Conservation (phyloP, 2,113 vertebrate genomes). For the Tachuris rubrigastra region DNA sequence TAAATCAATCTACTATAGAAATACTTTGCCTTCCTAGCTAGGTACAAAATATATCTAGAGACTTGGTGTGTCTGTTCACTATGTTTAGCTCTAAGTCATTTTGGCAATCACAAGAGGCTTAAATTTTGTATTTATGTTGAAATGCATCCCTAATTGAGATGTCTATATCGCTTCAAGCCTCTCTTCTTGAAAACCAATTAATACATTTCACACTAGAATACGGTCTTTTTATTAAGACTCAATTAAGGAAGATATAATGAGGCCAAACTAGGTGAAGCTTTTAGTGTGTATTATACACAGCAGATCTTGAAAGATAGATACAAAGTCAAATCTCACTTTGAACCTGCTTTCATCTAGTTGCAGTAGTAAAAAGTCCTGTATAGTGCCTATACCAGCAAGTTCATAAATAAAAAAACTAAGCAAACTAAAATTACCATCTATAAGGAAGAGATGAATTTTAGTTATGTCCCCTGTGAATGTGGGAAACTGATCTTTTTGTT, state of each 20-base stretch:
- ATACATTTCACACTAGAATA: constrained; percentile 39
- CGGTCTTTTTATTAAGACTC: constrained; percentile 50
- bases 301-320: constrained; percentile 43
- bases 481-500: constrained; percentile 69
- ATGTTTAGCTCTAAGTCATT: constrained; percentile 5
- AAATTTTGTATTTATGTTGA: constrained; percentile 34
- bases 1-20: constrained; percentile 41
- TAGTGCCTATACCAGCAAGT: constrained; percentile 7
- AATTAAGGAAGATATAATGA: constrained; percentile 62
- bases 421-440: not conserved
- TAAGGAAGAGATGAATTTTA: constrained; percentile 53
- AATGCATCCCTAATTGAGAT: constrained; percentile 41
- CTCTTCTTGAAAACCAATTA: constrained; percentile 56
- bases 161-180: constrained; percentile 26
- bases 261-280: constrained; percentile 37
- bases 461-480: not conserved
- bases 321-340: constrained; percentile 45
- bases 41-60: not conserved
- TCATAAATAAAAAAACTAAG: not conserved
- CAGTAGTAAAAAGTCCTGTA: not conserved
- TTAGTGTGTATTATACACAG: not conserved
- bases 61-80: not conserved
- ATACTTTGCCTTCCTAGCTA: constrained; percentile 1
- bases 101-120: not conserved
- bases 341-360: constrained; percentile 20